Conservation (phyloP, 2,113 vertebrate species). For the Laticauda laticaudata region DNA sequence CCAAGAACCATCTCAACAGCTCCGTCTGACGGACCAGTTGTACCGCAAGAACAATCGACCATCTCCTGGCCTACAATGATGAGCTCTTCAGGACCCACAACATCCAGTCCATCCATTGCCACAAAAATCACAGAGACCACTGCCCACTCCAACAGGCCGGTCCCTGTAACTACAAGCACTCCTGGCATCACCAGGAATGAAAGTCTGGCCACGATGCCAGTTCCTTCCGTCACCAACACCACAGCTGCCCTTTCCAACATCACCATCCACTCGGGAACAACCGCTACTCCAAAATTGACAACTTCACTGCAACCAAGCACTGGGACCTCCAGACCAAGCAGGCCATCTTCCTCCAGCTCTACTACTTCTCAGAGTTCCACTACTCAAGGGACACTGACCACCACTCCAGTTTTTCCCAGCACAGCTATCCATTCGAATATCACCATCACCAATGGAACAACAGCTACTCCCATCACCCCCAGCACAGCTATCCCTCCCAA, state of each 20-base stretch:
- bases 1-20: background rate
- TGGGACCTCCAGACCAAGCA: background rate
- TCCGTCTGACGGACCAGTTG: background rate
- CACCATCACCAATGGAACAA: too few species aligned
- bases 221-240: background rate
- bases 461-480: background rate
- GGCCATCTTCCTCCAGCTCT: background rate
- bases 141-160: background rate
- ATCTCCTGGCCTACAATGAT: background rate
- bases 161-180: too few species aligned
- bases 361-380: too few species aligned
- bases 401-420: background rate
- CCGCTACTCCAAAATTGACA: too few species aligned
- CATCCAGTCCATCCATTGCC: background rate
- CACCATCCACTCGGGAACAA: background rate
- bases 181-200: background rate
- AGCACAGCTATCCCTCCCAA: too few species aligned
- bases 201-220: conserved; percentile 15
- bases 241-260: rapidly evolving
- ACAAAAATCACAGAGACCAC: background rate
- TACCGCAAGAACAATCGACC: background rate
- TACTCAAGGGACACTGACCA: too few species aligned
- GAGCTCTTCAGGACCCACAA: background rate
- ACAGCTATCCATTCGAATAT: background rate
- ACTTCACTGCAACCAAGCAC: background rate